Evolutionary conservation across 2,113 vertebrate genomes (phyloP).

Genomic region (Dipodomys merriami): DNA sequence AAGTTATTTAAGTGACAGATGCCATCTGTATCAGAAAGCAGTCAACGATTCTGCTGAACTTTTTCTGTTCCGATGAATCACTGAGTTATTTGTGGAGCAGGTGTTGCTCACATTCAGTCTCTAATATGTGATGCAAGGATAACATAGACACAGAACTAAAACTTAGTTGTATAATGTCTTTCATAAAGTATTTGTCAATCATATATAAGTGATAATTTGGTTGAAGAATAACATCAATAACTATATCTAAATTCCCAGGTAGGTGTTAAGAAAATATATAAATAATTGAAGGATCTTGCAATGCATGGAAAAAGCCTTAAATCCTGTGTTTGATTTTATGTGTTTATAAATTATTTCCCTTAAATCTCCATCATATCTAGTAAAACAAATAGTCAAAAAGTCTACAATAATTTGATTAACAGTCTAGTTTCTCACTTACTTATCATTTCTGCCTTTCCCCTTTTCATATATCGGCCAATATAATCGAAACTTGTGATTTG

Average conservation of each 20-base stretch:
- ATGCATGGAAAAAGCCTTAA: neutral
- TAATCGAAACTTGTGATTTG: neutral
- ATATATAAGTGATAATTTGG: neutral
- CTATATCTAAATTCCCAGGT: neutral
- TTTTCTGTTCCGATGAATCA: constrained; percentile 69
- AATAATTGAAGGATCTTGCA: neutral
- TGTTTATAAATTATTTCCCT: neutral
- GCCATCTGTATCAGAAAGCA: constrained; percentile 72
- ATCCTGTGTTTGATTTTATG: neutral
- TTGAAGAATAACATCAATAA: neutral
- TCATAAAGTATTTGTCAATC: neutral
- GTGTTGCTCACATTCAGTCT: constrained; percentile 50
- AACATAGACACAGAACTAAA: neutral
- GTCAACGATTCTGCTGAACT: constrained; percentile 66
- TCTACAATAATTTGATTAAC: neutral
- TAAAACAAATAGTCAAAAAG: neutral
- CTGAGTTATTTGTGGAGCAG: constrained; percentile 67
- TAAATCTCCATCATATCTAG: neutral
- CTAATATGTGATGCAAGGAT: constrained; percentile 42
- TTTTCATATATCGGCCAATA: neutral
- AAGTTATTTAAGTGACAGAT: constrained; percentile 75
- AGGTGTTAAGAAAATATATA: neutral
- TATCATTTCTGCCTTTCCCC: neutral
- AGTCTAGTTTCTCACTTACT: neutral
- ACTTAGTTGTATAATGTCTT: neutral